Base-by-base conservation (phyloP, 2,888 invertebrate species). In the Steinernema carpocapsae region DNA sequence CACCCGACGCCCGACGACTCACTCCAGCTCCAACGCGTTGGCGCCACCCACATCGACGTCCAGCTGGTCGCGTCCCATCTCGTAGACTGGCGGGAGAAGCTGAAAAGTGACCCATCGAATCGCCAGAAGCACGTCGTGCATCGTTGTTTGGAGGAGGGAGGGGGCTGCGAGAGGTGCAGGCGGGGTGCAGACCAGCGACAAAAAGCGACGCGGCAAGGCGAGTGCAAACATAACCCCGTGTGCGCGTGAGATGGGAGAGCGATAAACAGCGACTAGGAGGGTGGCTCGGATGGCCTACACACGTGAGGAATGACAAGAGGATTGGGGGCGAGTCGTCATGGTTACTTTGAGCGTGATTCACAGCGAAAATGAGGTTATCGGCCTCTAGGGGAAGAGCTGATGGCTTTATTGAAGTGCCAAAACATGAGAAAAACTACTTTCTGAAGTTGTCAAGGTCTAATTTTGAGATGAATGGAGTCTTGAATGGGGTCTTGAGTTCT, bases 31-130 rank as follows among this genome's bases (percentile, higher is more conserved):
- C 71, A 42, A 19, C 72, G 48, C 45, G 12, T 72, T 72, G 6
- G 46, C 32, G 48, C 48, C 52, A 14, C 51, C 72, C 32, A 24
- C 22, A 29, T 26, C 45, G 42, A 75, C 73, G 72, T 76, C 74
- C 0, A 74, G 73, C n/a, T 43, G 70, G 19, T 76, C 77, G 7
- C 70, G 78, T 56, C 81, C 76, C 74, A 78, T 72, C 71, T 83
- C 83, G 80, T 80, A 81, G 51, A 81, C 83, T 1, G 82, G 76
- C 7, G 78, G 71, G 71, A 79, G 64, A 0, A 59, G 43, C 74
- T 77, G 74, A n/a, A 71, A 71, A 45, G 56, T 26, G 24, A 56
- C 6, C 26, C 24, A 56, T 22, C 56, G 19, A 26, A 56, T 24
- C 24, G 56, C 56, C 26, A 56, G 56, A 4, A 56, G 26, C 22